Base-by-base conservation (phyloP, 2,888 invertebrate species). In the Nebria salina region DNA sequence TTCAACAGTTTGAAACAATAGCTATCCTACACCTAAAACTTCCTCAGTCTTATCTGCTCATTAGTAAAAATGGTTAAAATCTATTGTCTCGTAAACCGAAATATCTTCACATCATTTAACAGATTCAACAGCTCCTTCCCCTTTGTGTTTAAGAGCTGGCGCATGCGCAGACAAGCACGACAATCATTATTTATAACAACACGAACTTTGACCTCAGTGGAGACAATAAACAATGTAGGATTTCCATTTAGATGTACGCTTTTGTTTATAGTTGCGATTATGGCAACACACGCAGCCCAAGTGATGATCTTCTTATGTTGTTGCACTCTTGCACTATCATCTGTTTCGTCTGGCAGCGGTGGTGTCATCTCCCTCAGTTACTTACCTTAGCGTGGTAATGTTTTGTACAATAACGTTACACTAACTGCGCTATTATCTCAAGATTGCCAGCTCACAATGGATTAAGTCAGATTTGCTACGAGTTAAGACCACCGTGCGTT, bases 401-500 rank as follows among this genome's bases (percentile, higher is more conserved):
- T 79, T 79, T 79, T 79, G 79, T 73, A 66, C 68, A 73, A 79
- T 81, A 81, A 76, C 76, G 75, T 81, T 70, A 81, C 80, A 76
- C 76, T 81, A 81, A 76, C 76, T 65, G 81, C 66, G 76, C 81
- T 81, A 81, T 81, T 81, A 81, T 81, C 81, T 81, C 72, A 81
- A 81, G 81, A 81, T 81, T 81, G 81, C 76, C 72, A 72, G 76
- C 81, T 81, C 68, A 81, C 81, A 81, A 81, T 81, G 81, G 81
- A 81, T 81, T 81, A 81, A 81, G 81, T 76, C 76, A 81, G 81
- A 81, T 81, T 81, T 81, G 81, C 73, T 42, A 72, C 66, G 73
- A 81, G 81, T 76, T 81, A 81, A 79, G 76, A 72, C 76, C 72
- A 25, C 34, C 42, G 54, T 54, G 65, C 72, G 72, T 81, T 81